A percentile compares a stretch with the other conserved stretches of the same genome.
Conservation (phyloP, 2,888 invertebrate species). For the Parasteatoda lunata region DNA sequence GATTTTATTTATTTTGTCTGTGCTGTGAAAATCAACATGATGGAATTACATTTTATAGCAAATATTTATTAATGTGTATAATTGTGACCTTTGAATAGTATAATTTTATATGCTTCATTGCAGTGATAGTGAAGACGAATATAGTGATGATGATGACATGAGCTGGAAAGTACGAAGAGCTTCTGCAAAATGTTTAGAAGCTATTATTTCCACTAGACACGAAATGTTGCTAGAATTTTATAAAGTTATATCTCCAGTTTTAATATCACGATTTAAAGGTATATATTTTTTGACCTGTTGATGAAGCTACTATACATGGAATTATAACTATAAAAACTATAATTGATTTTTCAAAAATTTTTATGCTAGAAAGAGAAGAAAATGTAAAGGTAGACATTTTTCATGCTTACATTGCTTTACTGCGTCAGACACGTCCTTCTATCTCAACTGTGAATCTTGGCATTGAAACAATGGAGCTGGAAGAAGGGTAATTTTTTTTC, state of each 20-base stretch:
- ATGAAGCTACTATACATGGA: no score
- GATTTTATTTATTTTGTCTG: no score
- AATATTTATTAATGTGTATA: no score
- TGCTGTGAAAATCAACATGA: no score
- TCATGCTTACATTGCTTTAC: conserved; percentile 93
- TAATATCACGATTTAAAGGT: conserved; percentile 95
- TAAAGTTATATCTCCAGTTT: conserved; percentile 88
- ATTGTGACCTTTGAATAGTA: no score
- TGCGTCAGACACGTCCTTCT: conserved; percentile 87
- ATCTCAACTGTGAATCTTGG: conserved; percentile 73
- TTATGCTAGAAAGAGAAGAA: conserved; percentile 91
- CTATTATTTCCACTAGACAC: conserved; percentile 92
- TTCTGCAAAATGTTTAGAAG: conserved; percentile 97
- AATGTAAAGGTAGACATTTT: conserved; percentile 99
- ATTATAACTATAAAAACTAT: background rate
- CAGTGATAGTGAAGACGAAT: conserved; percentile 87
- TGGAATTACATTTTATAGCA: no score
- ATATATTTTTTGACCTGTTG: background rate
- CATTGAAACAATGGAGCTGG: conserved; percentile 75
- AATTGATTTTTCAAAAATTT: background rate
- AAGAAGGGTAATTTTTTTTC: conserved; percentile 73
- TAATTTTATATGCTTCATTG: background rate
- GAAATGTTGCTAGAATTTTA: conserved; percentile 94
- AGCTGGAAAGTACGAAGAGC: conserved; percentile 97
- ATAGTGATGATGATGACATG: conserved; percentile 99